phyloP scores from a whole-genome alignment of 1,140 invertebrate species.

The Phortica variegata region DNA sequence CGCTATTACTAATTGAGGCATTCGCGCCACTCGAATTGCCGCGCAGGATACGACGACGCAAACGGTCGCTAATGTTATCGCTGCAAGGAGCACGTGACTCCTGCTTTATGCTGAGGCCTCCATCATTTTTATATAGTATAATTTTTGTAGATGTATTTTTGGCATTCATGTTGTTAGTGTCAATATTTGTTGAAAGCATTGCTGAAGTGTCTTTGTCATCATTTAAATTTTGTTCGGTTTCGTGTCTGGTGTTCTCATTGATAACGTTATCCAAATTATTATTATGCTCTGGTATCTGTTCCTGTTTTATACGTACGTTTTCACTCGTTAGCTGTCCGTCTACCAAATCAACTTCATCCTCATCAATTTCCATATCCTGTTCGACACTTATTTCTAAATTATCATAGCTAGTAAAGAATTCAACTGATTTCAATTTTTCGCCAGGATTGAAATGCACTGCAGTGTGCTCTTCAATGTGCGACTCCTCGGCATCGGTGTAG shows the following conservation, averaged over 20 bases:
- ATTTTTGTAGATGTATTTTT: slow-evolving; percentile 42
- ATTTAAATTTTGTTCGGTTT: not conserved
- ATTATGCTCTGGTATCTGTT: slow-evolving; percentile 26
- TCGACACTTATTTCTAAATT: slow-evolving; percentile 50
- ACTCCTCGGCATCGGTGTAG: slow-evolving; percentile 65
- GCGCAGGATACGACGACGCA: slow-evolving; percentile 40
- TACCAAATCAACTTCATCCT: not conserved
- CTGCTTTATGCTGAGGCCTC: slow-evolving; percentile 39
- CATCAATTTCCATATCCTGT: slow-evolving; percentile 15
- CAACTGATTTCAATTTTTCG: slow-evolving; percentile 45
- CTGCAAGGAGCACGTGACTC: slow-evolving; percentile 4
- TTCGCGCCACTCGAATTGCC: slow-evolving; percentile 16
- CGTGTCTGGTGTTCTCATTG: slow-evolving; percentile 31
- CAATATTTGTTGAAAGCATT: too few relatives aligned
- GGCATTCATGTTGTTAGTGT: slow-evolving; percentile 4
- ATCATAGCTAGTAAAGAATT: slow-evolving; percentile 49
- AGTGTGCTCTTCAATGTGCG: slow-evolving; percentile 42
- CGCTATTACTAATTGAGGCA: slow-evolving; percentile 1
- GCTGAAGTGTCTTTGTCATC: too few relatives aligned
- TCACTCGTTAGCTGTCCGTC: not conserved
- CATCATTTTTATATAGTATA: slow-evolving; percentile 50
- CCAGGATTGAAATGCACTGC: slow-evolving; percentile 47
- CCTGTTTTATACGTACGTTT: slow-evolving; percentile 5
- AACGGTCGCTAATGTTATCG: slow-evolving; percentile 48
- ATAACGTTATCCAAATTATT: slow-evolving; percentile 42